A percentile compares a stretch with the other conserved stretches of the same genome.
Conservation (phyloP, 2,113 vertebrate species). For the Rhinogobius similis region DNA sequence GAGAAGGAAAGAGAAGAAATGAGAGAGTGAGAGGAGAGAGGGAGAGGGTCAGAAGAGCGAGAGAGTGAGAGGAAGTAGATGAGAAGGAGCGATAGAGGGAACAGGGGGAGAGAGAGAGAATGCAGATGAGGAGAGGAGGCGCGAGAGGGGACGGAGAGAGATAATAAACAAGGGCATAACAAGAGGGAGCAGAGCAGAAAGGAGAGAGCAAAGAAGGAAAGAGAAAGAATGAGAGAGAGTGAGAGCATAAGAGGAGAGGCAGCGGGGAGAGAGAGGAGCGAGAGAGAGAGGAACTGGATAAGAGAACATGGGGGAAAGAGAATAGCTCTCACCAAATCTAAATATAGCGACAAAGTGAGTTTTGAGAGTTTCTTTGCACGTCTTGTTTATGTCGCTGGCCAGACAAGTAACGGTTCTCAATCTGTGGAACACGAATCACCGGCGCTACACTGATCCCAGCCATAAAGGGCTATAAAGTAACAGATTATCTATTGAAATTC, state of each 20-base stretch:
- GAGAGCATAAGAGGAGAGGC: no score
- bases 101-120: background rate
- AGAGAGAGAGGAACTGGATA: background rate
- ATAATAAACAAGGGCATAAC: no score
- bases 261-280: background rate
- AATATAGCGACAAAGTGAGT: background rate
- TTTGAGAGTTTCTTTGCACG: background rate
- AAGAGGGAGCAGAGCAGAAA: no score
- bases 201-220: no score
- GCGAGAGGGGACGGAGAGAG: no score
- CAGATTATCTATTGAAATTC: background rate
- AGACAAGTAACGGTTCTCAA: background rate
- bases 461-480: no score
- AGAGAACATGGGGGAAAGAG: background rate
- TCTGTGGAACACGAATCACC: background rate
- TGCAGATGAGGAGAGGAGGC: background rate
- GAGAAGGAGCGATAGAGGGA: no score
- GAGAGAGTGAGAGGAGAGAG: no score
- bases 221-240: no score
- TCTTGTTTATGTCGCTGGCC: background rate
- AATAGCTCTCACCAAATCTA: conserved; percentile 1
- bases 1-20: no score
- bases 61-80: no score
- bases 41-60: no score
- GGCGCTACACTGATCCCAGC: background rate